These are phyloP conservation scores for Apogon hyalosoma DNA, from an alignment of 2,797 vertebrate species.

Conservation along the genomic window DNA sequence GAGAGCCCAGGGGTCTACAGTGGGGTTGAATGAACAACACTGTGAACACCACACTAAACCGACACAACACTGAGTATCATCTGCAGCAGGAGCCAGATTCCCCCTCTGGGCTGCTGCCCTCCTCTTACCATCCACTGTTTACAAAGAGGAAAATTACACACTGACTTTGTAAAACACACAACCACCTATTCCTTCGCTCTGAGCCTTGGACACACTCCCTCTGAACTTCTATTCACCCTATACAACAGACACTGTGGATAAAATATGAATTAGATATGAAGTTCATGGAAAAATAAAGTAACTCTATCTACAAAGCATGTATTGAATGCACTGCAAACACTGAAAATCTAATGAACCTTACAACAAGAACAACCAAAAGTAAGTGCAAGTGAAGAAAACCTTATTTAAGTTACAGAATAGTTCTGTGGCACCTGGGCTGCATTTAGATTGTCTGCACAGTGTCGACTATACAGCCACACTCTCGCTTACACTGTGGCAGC, in stretches of 20 bases:
- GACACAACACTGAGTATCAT: constrained; percentile 54
- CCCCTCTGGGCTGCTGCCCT: constrained; percentile 55
- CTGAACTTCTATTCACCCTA: constrained; percentile 41
- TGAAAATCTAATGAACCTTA: neutral
- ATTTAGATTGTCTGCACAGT: constrained; percentile 52
- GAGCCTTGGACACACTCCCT: constrained; percentile 14
- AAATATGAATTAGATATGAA: too few species aligned
- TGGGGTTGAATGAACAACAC: constrained; percentile 62
- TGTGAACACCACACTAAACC: constrained; percentile 64
- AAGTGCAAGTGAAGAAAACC: constrained; percentile 38
- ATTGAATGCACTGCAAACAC: neutral
- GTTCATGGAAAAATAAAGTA: too few species aligned
- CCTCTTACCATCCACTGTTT: constrained; percentile 45
- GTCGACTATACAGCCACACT: constrained; percentile 44
- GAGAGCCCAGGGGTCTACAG: constrained; percentile 55
- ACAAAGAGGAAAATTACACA: constrained; percentile 47
- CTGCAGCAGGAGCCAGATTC: constrained; percentile 62
- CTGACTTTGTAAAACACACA: constrained; percentile 45
- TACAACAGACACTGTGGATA: too few species aligned
- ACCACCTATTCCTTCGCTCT: constrained; percentile 46
- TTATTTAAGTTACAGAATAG: constrained; percentile 24
- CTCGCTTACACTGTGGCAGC: constrained; percentile 18
- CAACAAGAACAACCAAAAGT: constrained; percentile 33
- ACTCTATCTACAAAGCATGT: too few species aligned
- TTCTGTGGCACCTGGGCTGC: constrained; percentile 42